Evolutionary conservation across 2,888 invertebrate genomes (phyloP).

Genomic region (Nomada fabriciana): DNA sequence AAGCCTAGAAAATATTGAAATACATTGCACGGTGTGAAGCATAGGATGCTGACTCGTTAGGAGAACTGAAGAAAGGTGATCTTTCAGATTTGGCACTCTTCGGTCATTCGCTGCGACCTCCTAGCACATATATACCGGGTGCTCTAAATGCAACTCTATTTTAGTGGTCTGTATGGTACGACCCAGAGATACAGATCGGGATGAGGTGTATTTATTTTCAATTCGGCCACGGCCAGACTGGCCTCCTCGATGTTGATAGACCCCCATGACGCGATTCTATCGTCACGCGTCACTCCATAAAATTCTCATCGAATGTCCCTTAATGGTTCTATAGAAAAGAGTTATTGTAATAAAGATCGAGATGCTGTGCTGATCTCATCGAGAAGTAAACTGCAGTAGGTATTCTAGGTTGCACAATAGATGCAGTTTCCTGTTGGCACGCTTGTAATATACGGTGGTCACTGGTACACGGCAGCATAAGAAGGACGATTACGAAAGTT

Average conservation of each 20-base stretch:
- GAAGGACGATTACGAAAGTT: constrained; percentile 47
- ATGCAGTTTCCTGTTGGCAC: constrained; percentile 44
- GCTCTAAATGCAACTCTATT: constrained; percentile 79
- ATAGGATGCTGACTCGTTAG: constrained; percentile 17
- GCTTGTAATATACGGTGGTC: not conserved
- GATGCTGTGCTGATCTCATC: constrained; percentile 3
- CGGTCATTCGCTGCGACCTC: constrained; percentile 70
- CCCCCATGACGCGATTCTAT: constrained; percentile 43
- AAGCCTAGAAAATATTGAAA: not conserved
- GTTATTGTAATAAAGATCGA: not conserved
- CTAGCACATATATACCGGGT: constrained; percentile 72
- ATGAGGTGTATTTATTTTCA: constrained; percentile 80
- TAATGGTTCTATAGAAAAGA: not conserved
- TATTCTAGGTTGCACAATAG: constrained; percentile 34
- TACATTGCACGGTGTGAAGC: not conserved
- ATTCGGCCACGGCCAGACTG: constrained; percentile 82
- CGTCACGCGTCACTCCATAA: constrained; percentile 3
- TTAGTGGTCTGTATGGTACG: constrained; percentile 70
- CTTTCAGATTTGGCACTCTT: constrained; percentile 76
- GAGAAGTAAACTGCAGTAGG: not conserved
- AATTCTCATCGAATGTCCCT: not conserved
- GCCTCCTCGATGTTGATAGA: constrained; percentile 35
- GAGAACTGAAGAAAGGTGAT: constrained; percentile 74
- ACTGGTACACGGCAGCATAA: constrained; percentile 18
- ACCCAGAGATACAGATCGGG: constrained; percentile 55